Percentiles rank a stretch among this genome's conserved stretches.
phyloP scores from a whole-genome alignment of 2,888 invertebrate species.

The Saturnia japonica region DNA sequence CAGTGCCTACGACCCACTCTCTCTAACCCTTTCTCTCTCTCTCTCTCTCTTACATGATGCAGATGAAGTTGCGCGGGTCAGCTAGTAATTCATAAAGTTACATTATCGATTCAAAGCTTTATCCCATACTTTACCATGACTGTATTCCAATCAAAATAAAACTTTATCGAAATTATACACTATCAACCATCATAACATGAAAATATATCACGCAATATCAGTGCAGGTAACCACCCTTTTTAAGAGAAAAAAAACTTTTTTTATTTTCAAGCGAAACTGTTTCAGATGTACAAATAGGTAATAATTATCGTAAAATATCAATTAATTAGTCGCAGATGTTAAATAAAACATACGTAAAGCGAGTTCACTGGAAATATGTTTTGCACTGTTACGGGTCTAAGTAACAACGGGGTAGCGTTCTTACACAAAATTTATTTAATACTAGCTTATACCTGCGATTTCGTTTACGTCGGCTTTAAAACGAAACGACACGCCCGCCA shows the following conservation, averaged over 20 bases:
- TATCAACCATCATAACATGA: not conserved
- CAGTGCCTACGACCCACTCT: too few species aligned
- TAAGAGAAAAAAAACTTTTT: not conserved
- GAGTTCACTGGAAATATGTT: not conserved
- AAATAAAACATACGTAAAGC: not conserved
- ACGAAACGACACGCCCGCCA: too few species aligned
- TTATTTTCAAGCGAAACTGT: not conserved
- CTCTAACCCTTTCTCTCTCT: too few species aligned
- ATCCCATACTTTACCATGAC: not conserved
- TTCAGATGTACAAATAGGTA: conserved; percentile 9
- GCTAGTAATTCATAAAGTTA: too few species aligned
- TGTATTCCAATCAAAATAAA: not conserved
- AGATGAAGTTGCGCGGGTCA: too few species aligned
- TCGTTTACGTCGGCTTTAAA: too few species aligned
- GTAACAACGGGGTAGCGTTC: not conserved
- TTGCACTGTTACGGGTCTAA: not conserved
- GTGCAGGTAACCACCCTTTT: not conserved
- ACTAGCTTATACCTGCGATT: too few species aligned
- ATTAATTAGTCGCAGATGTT: not conserved
- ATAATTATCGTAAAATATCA: not conserved
- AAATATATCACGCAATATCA: not conserved
- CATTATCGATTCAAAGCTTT: too few species aligned
- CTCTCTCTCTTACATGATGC: too few species aligned
- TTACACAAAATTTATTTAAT: not conserved
- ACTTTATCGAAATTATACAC: not conserved